Evolutionary conservation across 2,797 vertebrate genomes (phyloP).

Genomic region (Oreochromis mossambicus): DNA sequence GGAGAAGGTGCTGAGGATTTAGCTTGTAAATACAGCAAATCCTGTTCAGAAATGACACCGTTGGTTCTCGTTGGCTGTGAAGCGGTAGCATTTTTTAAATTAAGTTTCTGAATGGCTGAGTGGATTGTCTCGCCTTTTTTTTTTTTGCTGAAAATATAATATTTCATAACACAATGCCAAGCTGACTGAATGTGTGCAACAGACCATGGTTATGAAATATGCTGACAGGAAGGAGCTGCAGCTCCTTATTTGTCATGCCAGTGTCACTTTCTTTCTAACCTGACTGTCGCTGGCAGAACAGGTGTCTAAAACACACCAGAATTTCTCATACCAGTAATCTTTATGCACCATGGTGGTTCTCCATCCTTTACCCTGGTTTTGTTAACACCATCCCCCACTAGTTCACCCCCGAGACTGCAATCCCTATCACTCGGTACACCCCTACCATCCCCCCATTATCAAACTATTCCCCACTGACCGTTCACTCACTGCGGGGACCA

Average conservation of each 20-base stretch:
- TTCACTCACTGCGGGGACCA: conserved; percentile 1
- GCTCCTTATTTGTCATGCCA: conserved; percentile 22
- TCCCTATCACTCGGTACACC: conserved; percentile 11
- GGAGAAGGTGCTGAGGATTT: conserved; percentile 1
- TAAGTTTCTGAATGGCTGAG: conserved; percentile 13
- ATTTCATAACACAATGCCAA: conserved; percentile 15
- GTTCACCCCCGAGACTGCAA: conserved; percentile 21
- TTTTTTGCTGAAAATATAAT: not conserved
- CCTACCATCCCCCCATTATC: conserved; percentile 52
- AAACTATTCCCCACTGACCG: conserved; percentile 49
- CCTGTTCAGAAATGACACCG: conserved; percentile 4
- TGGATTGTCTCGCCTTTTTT: not conserved
- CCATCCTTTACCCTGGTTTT: conserved; percentile 13
- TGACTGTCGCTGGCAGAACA: not conserved
- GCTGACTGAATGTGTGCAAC: conserved; percentile 26
- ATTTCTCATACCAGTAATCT: not conserved
- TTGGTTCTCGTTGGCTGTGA: not conserved
- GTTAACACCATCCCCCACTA: conserved; percentile 43
- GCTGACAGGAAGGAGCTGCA: conserved; percentile 35
- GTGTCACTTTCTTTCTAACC: conserved; percentile 27
- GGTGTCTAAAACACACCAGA: not conserved
- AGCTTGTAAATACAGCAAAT: conserved; percentile 14
- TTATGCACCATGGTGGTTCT: conserved; percentile 5
- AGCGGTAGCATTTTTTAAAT: conserved; percentile 7
- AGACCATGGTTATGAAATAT: conserved; percentile 41